Evolutionary conservation across 2,888 invertebrate species (phyloP).

Genomic region (Heterodera filipjevi): DNA sequence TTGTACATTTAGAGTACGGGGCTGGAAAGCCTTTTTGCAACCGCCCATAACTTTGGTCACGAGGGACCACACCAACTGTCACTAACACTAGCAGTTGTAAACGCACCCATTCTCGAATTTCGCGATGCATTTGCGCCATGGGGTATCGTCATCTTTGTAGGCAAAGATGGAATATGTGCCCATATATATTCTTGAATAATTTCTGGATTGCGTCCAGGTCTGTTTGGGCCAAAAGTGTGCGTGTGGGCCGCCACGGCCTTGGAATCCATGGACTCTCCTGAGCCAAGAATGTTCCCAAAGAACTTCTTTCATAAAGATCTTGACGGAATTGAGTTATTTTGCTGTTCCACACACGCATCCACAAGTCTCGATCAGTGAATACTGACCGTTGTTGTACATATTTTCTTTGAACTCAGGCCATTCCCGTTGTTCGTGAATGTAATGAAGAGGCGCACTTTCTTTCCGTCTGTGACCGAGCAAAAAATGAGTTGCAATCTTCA

Average conservation of each 20-base stretch:
- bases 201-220: constrained; percentile 17
- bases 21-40: constrained; percentile 11
- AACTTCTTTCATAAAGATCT: background rate
- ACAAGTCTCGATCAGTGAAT: background rate
- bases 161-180: no score
- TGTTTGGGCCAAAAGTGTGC: no score
- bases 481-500: background rate
- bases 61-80: background rate
- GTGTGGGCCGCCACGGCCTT: no score
- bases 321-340: background rate
- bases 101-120: no score
- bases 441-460: background rate
- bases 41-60: background rate
- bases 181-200: no score
- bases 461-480: background rate
- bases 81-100: no score
- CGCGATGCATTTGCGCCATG: no score
- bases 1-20: background rate
- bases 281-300: no score
- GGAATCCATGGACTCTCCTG: no score
- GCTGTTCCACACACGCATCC: background rate
- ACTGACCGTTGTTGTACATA: background rate
- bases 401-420: constrained; percentile 6
- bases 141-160: no score
- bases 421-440: constrained; percentile 14